Conservation (phyloP, 2,797 vertebrate species). For the Coregonus suidteri region DNA sequence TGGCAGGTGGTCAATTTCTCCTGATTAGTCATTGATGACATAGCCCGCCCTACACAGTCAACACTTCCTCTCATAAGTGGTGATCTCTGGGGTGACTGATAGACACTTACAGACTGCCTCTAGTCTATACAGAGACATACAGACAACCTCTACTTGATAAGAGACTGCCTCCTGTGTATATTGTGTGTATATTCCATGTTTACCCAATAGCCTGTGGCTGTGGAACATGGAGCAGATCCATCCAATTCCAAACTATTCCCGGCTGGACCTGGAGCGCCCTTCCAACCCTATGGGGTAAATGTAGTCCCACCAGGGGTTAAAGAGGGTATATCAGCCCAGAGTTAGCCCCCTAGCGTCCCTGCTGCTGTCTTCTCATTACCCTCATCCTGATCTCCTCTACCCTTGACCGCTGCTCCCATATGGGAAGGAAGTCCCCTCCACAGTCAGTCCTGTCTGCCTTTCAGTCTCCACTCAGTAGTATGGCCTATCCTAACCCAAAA, state of each 20-base stretch:
- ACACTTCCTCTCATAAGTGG: background rate
- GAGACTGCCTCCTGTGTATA: background rate
- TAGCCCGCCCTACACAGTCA: background rate
- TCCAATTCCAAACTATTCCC: slow-evolving; percentile 10
- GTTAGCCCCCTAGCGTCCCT: slow-evolving; percentile 29
- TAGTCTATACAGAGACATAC: background rate
- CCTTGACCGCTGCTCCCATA: slow-evolving; percentile 65
- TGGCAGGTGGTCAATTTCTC: background rate
- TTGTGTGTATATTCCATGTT: slow-evolving; percentile 3
- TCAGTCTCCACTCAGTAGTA: background rate
- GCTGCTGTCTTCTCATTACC: slow-evolving; percentile 68
- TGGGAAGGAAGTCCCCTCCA: slow-evolving; percentile 38
- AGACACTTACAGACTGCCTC: background rate
- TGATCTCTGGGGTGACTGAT: background rate
- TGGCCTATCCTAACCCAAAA: background rate
- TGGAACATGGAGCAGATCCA: slow-evolving; percentile 18
- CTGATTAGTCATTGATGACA: background rate
- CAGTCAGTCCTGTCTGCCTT: slow-evolving; percentile 6
- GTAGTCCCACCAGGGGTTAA: slow-evolving; percentile 12
- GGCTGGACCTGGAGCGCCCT: slow-evolving; percentile 7
- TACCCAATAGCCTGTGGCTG: slow-evolving; percentile 2
- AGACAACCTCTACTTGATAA: background rate
- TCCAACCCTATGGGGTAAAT: slow-evolving; percentile 17
- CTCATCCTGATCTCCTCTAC: slow-evolving; percentile 63
- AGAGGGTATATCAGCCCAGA: background rate